Base-by-base conservation (phyloP, 2,888 invertebrate genomes). In the Dryadula phaetusa region DNA sequence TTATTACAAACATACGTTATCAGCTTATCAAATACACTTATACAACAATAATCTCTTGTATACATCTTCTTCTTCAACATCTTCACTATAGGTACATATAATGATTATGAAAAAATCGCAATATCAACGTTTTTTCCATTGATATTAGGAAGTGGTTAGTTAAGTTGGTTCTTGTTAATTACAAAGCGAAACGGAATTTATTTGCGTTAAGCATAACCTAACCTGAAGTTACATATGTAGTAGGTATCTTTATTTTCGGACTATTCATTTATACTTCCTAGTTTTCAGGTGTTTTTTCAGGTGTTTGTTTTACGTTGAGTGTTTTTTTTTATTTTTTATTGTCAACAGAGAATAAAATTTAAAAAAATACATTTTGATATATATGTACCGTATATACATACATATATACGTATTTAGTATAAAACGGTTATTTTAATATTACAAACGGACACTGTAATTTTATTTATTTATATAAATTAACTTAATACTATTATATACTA, bases 131-230 rank as follows among this genome's bases (percentile, higher is more conserved):
- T 58, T 49, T 49, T 12, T 53, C 18, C n/a, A 58, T 44, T 58
- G 58, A 62, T 58, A 56, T 62, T 44, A 69, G 69, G 69, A 69
- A 69, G 69, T 69, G 16, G 58, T 60, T 58, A 52, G 20, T 58
- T 62, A 20, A 58, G 56, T 62, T 49, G 18, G 58, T 46, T 56
- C 46, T 58, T 49, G 64, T 64, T 58, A 20, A 64, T 64, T 64
- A 64, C 42, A 64, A 60, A 49, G 64, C 64, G 64, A 64, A 64
- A 58, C 64, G 58, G 58, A 64, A 58, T 64, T 49, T 64, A 47
- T 56, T 58, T 53, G 14, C 20, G 49, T 58, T 40, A 40, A 47
- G 20, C 22, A 34, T 53, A 44, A 40, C 14, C n/a, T 8, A 20
- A 52, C 6, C 47, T 25, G 14, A 22, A 54, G 22, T 10, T n/a